Evolutionary conservation across 2,797 vertebrate species (phyloP).

Genomic region (Siniperca scherzeri): DNA sequence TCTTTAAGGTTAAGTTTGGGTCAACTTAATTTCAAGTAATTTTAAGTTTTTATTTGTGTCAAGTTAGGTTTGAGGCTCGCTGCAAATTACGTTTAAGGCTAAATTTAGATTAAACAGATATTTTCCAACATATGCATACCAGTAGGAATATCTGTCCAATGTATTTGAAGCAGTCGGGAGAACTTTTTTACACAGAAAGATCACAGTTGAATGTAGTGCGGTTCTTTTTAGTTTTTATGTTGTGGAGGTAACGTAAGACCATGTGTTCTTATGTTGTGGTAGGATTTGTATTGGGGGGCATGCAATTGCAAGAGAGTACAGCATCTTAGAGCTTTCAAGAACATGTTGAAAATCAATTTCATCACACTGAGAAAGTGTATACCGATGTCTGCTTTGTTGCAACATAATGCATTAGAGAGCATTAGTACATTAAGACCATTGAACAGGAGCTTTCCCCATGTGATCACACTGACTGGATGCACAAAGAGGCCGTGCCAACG

Average conservation of each 20-base stretch:
- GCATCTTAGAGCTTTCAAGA: constrained; percentile 40
- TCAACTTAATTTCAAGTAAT: background rate
- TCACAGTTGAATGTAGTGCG: no score
- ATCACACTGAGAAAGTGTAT: constrained; percentile 36
- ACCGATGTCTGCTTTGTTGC: constrained; percentile 30
- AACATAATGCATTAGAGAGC: constrained; percentile 50
- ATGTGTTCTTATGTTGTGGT: background rate
- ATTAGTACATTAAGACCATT: constrained; percentile 49
- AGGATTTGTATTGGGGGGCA: constrained; percentile 11
- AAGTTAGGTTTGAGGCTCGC: background rate
- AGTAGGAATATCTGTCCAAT: background rate
- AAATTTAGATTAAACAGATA: background rate
- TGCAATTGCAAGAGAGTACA: background rate
- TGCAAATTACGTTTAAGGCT: background rate
- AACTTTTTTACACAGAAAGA: background rate
- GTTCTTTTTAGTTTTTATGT: background rate
- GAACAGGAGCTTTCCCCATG: constrained; percentile 31
- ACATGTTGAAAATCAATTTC: constrained; percentile 62
- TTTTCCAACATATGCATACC: background rate
- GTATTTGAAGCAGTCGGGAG: background rate
- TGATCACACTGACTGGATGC: constrained; percentile 11
- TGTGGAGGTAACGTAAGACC: background rate
- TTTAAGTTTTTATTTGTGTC: background rate
- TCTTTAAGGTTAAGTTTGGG: no score
- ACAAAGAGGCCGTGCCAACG: constrained; percentile 19